Percentiles rank a stretch among this genome's conserved stretches.
phyloP scores from a whole-genome alignment of 2,797 vertebrate genomes.

The Liasis olivaceus region DNA sequence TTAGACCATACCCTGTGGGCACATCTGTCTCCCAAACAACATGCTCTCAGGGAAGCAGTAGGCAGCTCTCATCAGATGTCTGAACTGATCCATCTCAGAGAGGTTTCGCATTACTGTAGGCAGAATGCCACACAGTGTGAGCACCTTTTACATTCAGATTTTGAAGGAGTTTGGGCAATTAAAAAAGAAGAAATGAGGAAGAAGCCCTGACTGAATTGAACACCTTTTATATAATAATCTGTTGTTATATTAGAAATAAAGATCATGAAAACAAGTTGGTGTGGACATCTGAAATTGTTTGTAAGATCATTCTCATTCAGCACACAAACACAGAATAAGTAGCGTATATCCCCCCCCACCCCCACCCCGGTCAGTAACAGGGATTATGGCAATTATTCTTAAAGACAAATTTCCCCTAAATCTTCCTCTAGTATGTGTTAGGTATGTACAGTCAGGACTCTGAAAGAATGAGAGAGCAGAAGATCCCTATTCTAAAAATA shows the following conservation, averaged over 20 bases:
- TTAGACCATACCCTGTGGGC: not conserved
- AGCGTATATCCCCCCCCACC: not conserved
- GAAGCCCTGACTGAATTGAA: not conserved
- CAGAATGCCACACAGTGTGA: not conserved
- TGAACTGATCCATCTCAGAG: not conserved
- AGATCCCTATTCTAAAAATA: not conserved
- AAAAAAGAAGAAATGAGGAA: not conserved
- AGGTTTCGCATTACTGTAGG: not conserved
- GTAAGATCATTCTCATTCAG: not conserved
- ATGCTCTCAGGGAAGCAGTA: not conserved
- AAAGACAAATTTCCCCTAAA: not conserved
- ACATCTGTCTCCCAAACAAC: not conserved
- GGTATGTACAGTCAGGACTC: not conserved
- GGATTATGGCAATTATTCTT: not conserved
- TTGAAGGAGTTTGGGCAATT: not conserved
- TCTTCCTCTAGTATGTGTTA: not conserved
- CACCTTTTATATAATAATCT: not conserved
- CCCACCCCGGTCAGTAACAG: not conserved
- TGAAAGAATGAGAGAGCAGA: not conserved
- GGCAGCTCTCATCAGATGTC: not conserved
- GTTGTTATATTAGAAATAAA: not conserved
- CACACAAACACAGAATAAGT: not conserved
- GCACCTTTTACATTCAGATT: not conserved
- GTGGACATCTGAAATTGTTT: not conserved
- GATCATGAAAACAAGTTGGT: not conserved